Base-by-base conservation (phyloP, 2,888 invertebrate species). In the Ennomos quercinarius region DNA sequence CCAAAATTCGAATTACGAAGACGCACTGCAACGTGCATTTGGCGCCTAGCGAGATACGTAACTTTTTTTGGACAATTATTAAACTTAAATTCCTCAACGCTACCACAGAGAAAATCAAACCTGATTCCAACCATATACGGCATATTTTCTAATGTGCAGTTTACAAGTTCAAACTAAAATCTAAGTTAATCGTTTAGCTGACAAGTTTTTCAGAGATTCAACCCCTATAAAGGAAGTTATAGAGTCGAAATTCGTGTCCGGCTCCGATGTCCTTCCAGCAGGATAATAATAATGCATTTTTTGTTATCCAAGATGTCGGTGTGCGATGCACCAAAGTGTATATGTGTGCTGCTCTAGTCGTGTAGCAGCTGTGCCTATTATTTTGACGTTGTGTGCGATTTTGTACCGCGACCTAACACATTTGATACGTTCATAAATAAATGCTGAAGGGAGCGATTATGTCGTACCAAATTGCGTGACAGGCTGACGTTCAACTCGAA, bases 361-460 rank as follows among this genome's bases (percentile, higher is more conserved):
- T 83, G 84, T 86, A 87, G 90, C 91, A 91, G 91, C 90, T 92
- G 91, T 87, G 87, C 84, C 87, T 89, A 89, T 91, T 91, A 88
- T 87, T 84, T 74, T 80, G 78, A 73, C 70, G 75, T 73, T 82
- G 90, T 89, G 88, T 87, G 89, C 78, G 78, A 77, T 74, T 73
- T 73, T 69, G 58, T 82, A 74, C 78, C 67, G 59, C 63, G 83
- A 79, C 68, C 48, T 34, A 62, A 52, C 64, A 51, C 64, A 74
- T 72, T 85, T 86, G 87, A 84, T 83, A 81, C 78, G 57, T 64
- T 52, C 37, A 60, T 63, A 45, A 61, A 67, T 64, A 57, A 49
- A 49, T 71, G 69, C 71, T 77, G 77, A 78, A 79, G 53, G 70
- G 60, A 68, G 66, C 76, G 74, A 81, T 81, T 77, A 80, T 80